Conservation (phyloP, 2,888 invertebrate genomes). For the Conus canariensis region DNA sequence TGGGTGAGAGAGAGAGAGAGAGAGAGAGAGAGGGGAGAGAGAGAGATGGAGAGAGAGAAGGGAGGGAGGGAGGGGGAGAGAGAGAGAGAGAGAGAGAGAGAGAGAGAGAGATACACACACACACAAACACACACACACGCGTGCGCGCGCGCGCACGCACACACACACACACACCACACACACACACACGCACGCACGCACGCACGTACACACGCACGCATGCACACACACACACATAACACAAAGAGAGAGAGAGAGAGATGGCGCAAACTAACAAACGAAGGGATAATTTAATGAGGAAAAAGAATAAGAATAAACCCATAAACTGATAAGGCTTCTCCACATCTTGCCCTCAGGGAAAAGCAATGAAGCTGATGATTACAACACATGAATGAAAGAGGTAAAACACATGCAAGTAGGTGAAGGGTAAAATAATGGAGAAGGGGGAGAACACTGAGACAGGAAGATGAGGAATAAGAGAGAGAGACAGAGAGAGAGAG, state of each 20-base stretch:
- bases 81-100: background rate
- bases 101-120: background rate
- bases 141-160: background rate
- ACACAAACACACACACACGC: constrained; percentile 8
- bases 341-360: too few relatives aligned
- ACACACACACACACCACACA: constrained; percentile 10
- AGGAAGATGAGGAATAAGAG: background rate
- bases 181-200: constrained; percentile 29
- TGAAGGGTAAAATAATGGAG: too few relatives aligned
- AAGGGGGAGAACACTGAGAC: background rate
- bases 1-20: constrained; percentile 5
- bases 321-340: too few relatives aligned
- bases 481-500: too few relatives aligned
- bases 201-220: background rate
- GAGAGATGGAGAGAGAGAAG: background rate
- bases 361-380: too few relatives aligned
- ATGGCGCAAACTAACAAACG: too few relatives aligned
- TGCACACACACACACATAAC: background rate
- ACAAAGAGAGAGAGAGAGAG: too few relatives aligned
- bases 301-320: too few relatives aligned
- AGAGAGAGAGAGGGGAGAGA: background rate
- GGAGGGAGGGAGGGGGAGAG: background rate
- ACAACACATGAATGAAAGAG: too few relatives aligned
- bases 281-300: too few relatives aligned
- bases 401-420: too few relatives aligned